Conservation (phyloP, 2,888 invertebrate species). For the Dinocampus coccinellae region DNA sequence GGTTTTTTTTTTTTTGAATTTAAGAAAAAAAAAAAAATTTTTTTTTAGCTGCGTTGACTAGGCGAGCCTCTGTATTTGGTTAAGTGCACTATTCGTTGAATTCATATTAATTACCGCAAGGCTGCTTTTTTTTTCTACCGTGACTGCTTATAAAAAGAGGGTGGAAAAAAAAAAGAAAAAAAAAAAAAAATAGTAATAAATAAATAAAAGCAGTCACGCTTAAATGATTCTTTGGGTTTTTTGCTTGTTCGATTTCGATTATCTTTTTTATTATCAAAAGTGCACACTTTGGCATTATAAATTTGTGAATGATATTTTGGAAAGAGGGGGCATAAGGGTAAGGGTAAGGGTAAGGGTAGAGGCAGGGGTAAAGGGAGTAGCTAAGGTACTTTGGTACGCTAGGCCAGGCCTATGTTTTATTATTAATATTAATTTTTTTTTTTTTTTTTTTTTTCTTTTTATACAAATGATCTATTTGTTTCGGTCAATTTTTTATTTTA, state of each 20-base stretch:
- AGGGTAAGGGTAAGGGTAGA: background rate
- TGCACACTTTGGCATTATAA: slow-evolving; percentile 39
- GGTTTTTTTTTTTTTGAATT: background rate
- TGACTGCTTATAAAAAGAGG: background rate
- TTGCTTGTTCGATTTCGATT: slow-evolving; percentile 15
- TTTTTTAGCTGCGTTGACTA: slow-evolving; percentile 43
- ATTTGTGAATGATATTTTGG: slow-evolving; percentile 21
- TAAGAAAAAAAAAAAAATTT: background rate
- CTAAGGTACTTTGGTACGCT: slow-evolving; percentile 67
- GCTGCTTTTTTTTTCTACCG: background rate
- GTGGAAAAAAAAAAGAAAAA: slow-evolving; percentile 1
- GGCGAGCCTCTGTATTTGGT: slow-evolving; percentile 40
- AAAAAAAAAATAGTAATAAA: slow-evolving; percentile 28
- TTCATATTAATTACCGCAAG: slow-evolving; percentile 22
- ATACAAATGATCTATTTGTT: slow-evolving; percentile 43
- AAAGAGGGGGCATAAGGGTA: background rate
- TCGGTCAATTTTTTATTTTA: background rate
- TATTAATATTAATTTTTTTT: slow-evolving; percentile 15
- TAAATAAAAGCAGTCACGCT: slow-evolving; percentile 30
- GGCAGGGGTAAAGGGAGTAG: background rate
- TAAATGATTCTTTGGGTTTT: slow-evolving; percentile 41
- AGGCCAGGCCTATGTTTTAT: slow-evolving; percentile 64
- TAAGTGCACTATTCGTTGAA: slow-evolving; percentile 22
- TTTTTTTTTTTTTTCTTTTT: slow-evolving; percentile 33
- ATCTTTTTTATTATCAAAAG: slow-evolving; percentile 21